Percentiles rank a stretch among this genome's conserved stretches.
These are phyloP conservation scores for Neoascia interrupta DNA, from an alignment of 2,888 invertebrate genomes.

Conservation along the genomic window DNA sequence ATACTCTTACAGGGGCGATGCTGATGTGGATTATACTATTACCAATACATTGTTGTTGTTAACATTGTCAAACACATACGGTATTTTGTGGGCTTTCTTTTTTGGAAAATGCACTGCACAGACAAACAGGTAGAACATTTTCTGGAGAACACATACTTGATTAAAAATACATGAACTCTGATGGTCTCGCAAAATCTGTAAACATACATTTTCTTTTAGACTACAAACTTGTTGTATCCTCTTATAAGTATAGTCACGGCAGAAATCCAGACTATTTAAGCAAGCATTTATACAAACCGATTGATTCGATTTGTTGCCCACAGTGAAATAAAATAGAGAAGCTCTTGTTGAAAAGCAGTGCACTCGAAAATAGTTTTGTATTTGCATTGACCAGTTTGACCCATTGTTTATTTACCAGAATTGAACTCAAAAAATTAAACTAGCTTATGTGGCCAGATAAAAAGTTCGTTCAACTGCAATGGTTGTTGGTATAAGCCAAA, in stretches of 20 bases:
- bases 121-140: not conserved
- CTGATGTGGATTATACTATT: constrained; percentile 23
- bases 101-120: not conserved
- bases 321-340: too few relatives aligned
- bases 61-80: constrained; percentile 15
- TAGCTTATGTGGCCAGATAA: too few relatives aligned
- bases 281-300: constrained; percentile 9
- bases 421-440: too few relatives aligned
- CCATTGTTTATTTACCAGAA: too few relatives aligned
- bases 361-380: too few relatives aligned
- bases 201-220: too few relatives aligned
- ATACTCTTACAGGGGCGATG: constrained; percentile 14
- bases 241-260: not conserved
- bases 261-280: not conserved
- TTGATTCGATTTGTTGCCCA: constrained; percentile 46
- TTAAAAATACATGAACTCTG: constrained; percentile 27
- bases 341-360: too few relatives aligned
- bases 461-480: too few relatives aligned
- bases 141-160: constrained; percentile 15
- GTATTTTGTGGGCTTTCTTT: constrained; percentile 11
- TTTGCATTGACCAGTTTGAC: too few relatives aligned
- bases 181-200: constrained; percentile 9
- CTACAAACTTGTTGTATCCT: too few relatives aligned
- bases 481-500: too few relatives aligned
- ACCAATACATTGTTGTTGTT: constrained; percentile 7